A percentile compares a stretch with the other conserved stretches of the same genome.
phyloP scores from a whole-genome alignment of 35 echinoderm and acorn worm genomes.

The Patiria miniata region DNA sequence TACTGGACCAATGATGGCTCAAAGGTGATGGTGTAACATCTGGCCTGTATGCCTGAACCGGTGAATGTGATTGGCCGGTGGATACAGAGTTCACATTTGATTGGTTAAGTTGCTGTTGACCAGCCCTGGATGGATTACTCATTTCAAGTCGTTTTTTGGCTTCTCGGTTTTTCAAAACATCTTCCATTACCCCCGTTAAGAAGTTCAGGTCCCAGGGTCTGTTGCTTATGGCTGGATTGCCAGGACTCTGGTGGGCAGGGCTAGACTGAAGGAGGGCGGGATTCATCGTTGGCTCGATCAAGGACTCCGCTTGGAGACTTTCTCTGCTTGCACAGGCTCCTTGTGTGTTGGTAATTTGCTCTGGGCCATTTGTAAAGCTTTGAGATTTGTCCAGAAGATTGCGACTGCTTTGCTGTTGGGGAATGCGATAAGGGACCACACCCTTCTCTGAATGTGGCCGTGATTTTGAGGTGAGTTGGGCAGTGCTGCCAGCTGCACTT shows the following conservation, averaged over 20 bases:
- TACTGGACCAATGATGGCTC: conserved; percentile 9
- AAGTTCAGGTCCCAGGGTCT: conserved; percentile 40
- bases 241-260: neutral
- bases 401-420: neutral
- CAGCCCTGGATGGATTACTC: neutral
- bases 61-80: neutral
- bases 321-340: neutral
- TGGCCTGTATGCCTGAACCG: conserved; percentile 2
- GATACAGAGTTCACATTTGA: neutral
- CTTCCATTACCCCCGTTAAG: conserved; percentile 33
- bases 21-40: neutral
- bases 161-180: conserved; percentile 29
- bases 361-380: neutral
- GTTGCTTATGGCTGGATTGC: neutral
- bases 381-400: neutral
- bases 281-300: neutral
- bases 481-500: neutral
- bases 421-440: neutral
- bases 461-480: neutral
- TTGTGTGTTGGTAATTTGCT: neutral
- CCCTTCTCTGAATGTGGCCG: neutral
- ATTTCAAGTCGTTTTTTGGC: neutral
- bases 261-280: neutral
- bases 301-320: neutral
- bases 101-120: neutral